Conservation (phyloP, 2,113 vertebrate species). For the Gadus macrocephalus region DNA sequence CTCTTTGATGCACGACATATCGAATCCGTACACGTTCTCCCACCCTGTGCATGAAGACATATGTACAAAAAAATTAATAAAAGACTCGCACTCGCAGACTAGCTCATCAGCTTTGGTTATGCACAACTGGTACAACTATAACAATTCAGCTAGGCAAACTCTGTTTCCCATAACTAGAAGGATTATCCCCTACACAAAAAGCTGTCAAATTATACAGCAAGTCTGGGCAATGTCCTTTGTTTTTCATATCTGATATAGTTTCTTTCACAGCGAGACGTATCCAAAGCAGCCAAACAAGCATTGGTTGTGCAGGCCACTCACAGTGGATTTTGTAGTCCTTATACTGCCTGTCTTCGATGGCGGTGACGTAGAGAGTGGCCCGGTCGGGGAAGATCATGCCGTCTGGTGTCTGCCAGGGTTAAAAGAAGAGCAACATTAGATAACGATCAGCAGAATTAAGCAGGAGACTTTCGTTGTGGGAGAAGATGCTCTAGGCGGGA, state of each 20-base stretch:
- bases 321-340: conserved; percentile 97
- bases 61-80: neutral
- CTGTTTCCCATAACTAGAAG: too few relatives aligned
- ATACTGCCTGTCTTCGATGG: conserved; percentile 90
- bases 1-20: conserved; percentile 94
- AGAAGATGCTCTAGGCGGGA: too few relatives aligned
- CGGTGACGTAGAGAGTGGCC: conserved; percentile 86
- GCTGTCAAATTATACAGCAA: too few relatives aligned
- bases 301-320: conserved; percentile 55
- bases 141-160: too few relatives aligned
- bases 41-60: conserved; percentile 74
- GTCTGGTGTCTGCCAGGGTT: conserved; percentile 75
- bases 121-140: too few relatives aligned
- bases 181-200: too few relatives aligned
- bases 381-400: conserved; percentile 91
- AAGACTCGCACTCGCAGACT: too few relatives aligned
- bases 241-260: neutral
- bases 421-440: neutral
- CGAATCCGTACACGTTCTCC: conserved; percentile 92
- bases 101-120: too few relatives aligned
- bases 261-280: too few relatives aligned
- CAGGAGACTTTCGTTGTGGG: neutral
- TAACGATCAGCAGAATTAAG: conserved; percentile 7
- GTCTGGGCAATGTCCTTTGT: too few relatives aligned
- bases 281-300: neutral